phyloP scores from a whole-genome alignment of 1,140 invertebrate species.

The Magallana ariakensis region DNA sequence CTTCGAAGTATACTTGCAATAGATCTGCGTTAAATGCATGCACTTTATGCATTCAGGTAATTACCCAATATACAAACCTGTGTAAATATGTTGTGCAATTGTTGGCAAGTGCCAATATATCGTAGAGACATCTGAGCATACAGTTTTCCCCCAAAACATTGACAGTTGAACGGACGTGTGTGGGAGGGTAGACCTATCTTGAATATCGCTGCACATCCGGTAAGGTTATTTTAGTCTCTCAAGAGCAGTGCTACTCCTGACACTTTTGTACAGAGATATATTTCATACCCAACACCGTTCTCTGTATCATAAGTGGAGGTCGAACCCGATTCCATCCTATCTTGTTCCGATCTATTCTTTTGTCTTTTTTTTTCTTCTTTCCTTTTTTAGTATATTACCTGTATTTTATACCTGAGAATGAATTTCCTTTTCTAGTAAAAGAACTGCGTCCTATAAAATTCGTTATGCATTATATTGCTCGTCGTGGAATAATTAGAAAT shows the following conservation, averaged over 20 bases:
- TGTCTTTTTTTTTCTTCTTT: no score
- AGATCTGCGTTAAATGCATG: no score
- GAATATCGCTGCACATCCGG: not conserved
- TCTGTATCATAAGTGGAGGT: not conserved
- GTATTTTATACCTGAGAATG: not conserved
- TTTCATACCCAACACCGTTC: not conserved
- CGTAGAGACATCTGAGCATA: no score
- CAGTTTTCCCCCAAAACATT: not conserved
- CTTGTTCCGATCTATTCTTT: not conserved
- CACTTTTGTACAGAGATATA: no score
- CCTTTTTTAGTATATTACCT: not conserved
- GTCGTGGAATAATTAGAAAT: no score
- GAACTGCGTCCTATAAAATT: not conserved
- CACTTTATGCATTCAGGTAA: no score
- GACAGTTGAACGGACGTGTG: not conserved
- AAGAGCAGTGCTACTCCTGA: no score
- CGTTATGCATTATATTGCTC: no score
- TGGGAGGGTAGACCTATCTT: not conserved
- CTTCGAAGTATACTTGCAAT: no score
- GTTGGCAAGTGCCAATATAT: not conserved
- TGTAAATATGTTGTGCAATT: not conserved
- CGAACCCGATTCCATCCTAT: not conserved
- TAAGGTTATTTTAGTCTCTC: not conserved
- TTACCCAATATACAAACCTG: no score
- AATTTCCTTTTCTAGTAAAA: not conserved